These are phyloP conservation scores for Drosophila kambysellisi DNA, from an alignment of 2,888 invertebrate genomes.

Conservation along the genomic window DNA sequence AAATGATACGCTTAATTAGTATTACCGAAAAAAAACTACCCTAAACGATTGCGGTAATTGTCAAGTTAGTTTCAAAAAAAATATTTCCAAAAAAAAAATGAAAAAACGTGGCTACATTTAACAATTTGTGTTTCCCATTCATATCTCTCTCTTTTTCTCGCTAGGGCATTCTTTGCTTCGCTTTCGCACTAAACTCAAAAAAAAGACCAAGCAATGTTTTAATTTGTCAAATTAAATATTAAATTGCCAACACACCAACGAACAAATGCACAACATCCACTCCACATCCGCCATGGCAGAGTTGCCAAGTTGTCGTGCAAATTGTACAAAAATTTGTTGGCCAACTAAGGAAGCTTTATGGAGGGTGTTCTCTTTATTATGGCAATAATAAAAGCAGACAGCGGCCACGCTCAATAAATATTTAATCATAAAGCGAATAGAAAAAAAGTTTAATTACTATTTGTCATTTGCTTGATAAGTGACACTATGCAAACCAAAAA, in stretches of 20 bases:
- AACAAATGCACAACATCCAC: conserved; percentile 10
- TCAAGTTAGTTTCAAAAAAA: conserved; percentile 6
- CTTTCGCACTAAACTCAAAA: background rate
- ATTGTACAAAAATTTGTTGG: conserved; percentile 43
- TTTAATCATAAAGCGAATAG: conserved; percentile 67
- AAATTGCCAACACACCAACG: conserved; percentile 52
- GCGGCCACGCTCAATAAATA: conserved; percentile 69
- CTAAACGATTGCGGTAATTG: conserved; percentile 24
- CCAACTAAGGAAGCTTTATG: conserved; percentile 64
- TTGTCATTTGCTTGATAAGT: conserved; percentile 62
- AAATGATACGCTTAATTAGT: conserved; percentile 51
- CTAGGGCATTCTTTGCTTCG: background rate
- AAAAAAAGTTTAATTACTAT: conserved; percentile 54
- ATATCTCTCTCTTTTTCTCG: background rate
- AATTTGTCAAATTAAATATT: conserved; percentile 74
- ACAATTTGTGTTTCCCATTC: conserved; percentile 12
- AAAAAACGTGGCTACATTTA: conserved; percentile 30
- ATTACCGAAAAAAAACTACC: conserved; percentile 21
- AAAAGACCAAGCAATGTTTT: conserved; percentile 46
- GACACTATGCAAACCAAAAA: conserved; percentile 28
- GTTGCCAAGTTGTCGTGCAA: conserved; percentile 34
- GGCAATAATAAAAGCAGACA: conserved; percentile 36
- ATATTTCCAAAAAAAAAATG: background rate
- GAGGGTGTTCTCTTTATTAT: conserved; percentile 38
- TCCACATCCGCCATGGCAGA: background rate